Base-by-base conservation (phyloP, 2,113 vertebrate species). In the Pardalotus punctatus region DNA sequence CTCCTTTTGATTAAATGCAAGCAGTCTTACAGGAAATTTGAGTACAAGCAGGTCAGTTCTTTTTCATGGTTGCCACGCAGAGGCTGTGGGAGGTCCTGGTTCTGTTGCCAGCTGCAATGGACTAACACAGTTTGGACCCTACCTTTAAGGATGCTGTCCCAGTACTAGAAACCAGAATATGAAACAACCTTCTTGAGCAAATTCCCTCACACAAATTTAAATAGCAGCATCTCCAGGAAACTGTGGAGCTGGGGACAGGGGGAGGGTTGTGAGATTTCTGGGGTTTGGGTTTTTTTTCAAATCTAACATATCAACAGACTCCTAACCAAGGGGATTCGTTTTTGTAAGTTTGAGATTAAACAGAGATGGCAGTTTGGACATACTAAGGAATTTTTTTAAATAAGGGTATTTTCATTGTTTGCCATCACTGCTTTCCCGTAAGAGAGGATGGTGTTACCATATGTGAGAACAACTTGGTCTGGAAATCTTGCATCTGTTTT, bases 381-480 rank as follows among this genome's bases (percentile, higher is more conserved):
- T 74, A 35, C 40, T 62, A 71, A 81, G 72, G 81, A 74, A 14
- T 83, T 85, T 80, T 95, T 86, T 54, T 1, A 70, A 94, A 56
- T 57, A 71, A 83, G 92, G 76, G 56, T 61, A 77, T 96, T 96
- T 95, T 81, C 60, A 31, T 95, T 88, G 90, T 93, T 97, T 94
- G 64, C 93, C 81, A 86, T 90, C 69, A 43, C 5, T 60, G 47
- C 76, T 92, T 96, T 90, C 65, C 90, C 88, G 80, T 90, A 86
- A 81, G 96, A 95, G 82, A 83, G 82, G 93, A 88, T 91, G 92
- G 76, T 93, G 80, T 95, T 96, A 95, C 92, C 86, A 57, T 60
- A 70, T 88, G 94, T 88, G 92, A 90, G 82, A 96, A 72, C 0
- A 4, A 60, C 69, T 94, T 78, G 92, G 64, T 93, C 85, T 94